Conservation (phyloP, 1,140 invertebrate genomes). For the Dendroctonus valens region DNA sequence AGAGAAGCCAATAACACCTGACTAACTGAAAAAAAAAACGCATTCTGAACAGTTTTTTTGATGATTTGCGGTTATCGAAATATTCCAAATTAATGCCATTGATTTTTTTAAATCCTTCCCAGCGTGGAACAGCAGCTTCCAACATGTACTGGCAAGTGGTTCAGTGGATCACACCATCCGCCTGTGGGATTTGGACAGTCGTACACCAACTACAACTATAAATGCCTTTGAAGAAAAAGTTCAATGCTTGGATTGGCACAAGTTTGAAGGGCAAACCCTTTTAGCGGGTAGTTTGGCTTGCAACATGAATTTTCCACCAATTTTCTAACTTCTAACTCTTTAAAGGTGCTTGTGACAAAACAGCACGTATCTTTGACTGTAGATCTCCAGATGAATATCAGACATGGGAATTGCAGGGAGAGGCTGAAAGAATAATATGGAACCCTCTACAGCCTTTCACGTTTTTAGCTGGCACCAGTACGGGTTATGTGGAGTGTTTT, state of each 20-base stretch:
- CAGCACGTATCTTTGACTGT: slow-evolving; percentile 77
- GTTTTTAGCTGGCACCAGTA: slow-evolving; percentile 76
- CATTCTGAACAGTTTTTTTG: background rate
- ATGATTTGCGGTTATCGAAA: background rate
- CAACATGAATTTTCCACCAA: background rate
- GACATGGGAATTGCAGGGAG: slow-evolving; percentile 70
- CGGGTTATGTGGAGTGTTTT: slow-evolving; percentile 75
- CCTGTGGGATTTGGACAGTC: slow-evolving; percentile 90
- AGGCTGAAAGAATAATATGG: slow-evolving; percentile 90
- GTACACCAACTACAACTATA: slow-evolving; percentile 70
- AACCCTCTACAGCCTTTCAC: slow-evolving; percentile 70
- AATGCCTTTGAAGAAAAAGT: slow-evolving; percentile 76
- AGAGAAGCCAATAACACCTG: background rate
- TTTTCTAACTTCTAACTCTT: slow-evolving; percentile 13
- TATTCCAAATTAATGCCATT: background rate
- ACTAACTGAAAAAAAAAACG: background rate
- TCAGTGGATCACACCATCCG: slow-evolving; percentile 86
- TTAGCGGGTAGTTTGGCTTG: slow-evolving; percentile 64
- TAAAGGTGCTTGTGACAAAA: slow-evolving; percentile 58
- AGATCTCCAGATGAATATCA: slow-evolving; percentile 63
- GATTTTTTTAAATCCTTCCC: slow-evolving; percentile 47
- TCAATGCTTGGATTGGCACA: slow-evolving; percentile 87
- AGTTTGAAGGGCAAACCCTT: slow-evolving; percentile 74
- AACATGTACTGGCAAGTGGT: slow-evolving; percentile 85
- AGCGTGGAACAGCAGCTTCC: slow-evolving; percentile 82